Percentiles rank a stretch among this genome's conserved stretches.
phyloP scores from a whole-genome alignment of 2,797 vertebrate species.

The Holocentrus rufus region DNA sequence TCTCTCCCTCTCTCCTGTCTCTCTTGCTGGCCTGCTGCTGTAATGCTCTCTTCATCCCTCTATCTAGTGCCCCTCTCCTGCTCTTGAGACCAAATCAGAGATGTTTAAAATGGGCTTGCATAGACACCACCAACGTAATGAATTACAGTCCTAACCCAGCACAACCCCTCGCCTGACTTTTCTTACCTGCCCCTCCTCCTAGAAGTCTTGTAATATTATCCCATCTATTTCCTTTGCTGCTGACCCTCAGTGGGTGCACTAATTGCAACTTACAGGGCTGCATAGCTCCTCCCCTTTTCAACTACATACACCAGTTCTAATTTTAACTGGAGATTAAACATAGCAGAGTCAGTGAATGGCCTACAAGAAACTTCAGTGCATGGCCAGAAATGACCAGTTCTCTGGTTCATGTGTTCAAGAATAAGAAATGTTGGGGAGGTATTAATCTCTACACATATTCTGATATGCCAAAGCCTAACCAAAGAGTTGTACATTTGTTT shows the following conservation, averaged over 20 bases:
- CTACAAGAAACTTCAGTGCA: conserved; percentile 1
- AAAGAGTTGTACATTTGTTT: background rate
- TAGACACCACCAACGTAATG: conserved; percentile 14
- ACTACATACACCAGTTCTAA: conserved; percentile 41
- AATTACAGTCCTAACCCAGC: conserved; percentile 3
- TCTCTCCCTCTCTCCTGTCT: conserved; percentile 18
- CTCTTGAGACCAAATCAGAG: conserved; percentile 50
- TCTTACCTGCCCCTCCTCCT: conserved; percentile 25
- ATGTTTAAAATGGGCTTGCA: conserved; percentile 17
- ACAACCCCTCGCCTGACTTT: conserved; percentile 17
- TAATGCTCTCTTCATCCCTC: conserved; percentile 76
- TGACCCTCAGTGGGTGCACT: conserved; percentile 38
- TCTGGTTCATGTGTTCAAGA: conserved; percentile 27
- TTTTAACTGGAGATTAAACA: conserved; percentile 43
- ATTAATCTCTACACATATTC: background rate
- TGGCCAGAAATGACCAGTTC: conserved; percentile 21
- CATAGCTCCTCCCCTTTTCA: conserved; percentile 47
- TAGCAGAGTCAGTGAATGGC: conserved; percentile 20
- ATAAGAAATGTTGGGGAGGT: no score
- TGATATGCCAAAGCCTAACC: background rate
- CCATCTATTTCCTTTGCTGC: conserved; percentile 54
- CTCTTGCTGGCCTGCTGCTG: conserved; percentile 77
- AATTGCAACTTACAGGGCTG: conserved; percentile 53
- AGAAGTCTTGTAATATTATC: conserved; percentile 36
- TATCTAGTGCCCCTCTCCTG: conserved; percentile 81